Percentiles rank a stretch among this genome's conserved stretches.
Conservation (phyloP, 2,888 invertebrate genomes). For the Yponomeuta malinellus region DNA sequence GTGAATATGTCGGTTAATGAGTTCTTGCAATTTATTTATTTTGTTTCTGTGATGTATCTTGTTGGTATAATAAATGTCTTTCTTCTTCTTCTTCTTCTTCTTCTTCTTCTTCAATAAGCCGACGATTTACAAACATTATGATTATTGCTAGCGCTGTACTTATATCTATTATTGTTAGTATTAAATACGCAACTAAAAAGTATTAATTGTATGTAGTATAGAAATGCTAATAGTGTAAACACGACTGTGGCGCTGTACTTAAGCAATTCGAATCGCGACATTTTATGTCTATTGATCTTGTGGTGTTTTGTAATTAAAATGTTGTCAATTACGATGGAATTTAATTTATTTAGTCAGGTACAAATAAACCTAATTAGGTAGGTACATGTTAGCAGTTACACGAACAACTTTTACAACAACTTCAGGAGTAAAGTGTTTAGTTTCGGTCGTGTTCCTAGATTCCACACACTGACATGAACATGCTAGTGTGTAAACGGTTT, state of each 20-base stretch:
- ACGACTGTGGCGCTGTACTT: slow-evolving; percentile 60
- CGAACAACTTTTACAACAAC: too few relatives aligned
- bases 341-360: background rate
- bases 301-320: slow-evolving; percentile 76
- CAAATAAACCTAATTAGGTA: background rate
- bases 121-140: slow-evolving; percentile 6
- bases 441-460: background rate
- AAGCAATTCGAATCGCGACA: slow-evolving; percentile 60
- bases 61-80: too few relatives aligned
- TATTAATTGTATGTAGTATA: slow-evolving; percentile 50
- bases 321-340: slow-evolving; percentile 63
- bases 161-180: slow-evolving; percentile 66
- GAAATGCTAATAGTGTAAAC: slow-evolving; percentile 47
- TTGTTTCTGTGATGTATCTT: too few relatives aligned
- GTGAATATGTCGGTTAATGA: too few relatives aligned
- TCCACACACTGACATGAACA: background rate
- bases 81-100: too few relatives aligned
- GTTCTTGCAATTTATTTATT: too few relatives aligned
- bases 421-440: background rate
- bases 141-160: slow-evolving; percentile 21
- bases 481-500: background rate
- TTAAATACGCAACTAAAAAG: slow-evolving; percentile 63
- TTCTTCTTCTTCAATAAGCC: too few relatives aligned
- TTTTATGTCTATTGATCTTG: slow-evolving; percentile 70
- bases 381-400: too few relatives aligned